These are phyloP conservation scores for Stomatorhinus ivindoensis DNA, from an alignment of 2,113 vertebrate genomes.

Conservation along the genomic window DNA sequence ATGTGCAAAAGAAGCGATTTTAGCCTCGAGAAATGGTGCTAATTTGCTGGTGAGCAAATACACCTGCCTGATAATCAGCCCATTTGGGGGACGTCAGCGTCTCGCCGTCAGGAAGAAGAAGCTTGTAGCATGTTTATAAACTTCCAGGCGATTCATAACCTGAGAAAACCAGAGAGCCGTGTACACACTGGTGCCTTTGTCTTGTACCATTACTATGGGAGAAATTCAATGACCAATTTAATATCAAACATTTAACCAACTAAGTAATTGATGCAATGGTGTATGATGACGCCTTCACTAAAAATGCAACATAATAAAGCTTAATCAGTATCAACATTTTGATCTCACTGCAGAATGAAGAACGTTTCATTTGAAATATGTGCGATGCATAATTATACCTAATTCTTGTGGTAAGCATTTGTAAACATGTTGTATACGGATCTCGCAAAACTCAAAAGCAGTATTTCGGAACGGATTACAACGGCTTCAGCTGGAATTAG, in stretches of 20 bases:
- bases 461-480: conserved; percentile 1
- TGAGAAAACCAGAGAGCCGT: no score
- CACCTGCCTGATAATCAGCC: neutral
- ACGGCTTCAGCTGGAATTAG: neutral
- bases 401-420: neutral
- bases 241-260: neutral
- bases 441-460: neutral
- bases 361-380: neutral
- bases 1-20: neutral
- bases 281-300: neutral
- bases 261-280: neutral
- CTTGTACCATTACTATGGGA: neutral
- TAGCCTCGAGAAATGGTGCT: neutral
- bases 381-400: neutral
- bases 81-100: neutral
- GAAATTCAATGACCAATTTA: neutral
- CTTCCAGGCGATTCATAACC: neutral
- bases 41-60: neutral
- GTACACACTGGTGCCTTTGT: neutral
- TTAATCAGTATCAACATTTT: conserved; percentile 3
- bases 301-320: conserved; percentile 12
- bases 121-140: neutral
- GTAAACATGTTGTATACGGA: neutral
- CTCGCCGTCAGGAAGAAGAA: neutral
- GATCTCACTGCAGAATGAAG: neutral